phyloP scores from a whole-genome alignment of 2,113 vertebrate genomes.

The Cochlearius cochlearius region DNA sequence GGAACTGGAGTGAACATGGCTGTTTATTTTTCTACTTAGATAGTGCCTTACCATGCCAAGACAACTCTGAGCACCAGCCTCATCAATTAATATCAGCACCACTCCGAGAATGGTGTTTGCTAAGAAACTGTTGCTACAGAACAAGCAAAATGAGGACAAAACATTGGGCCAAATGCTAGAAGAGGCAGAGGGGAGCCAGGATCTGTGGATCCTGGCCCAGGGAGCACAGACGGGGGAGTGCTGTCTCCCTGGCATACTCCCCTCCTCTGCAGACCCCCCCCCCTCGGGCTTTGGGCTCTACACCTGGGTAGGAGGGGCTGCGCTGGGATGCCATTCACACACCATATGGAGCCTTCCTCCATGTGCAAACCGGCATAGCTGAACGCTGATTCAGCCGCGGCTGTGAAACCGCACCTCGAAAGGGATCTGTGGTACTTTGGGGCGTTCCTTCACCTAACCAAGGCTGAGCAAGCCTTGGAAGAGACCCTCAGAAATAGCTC shows the following conservation, averaged over 20 bases:
- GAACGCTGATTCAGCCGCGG: neutral
- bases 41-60: constrained; percentile 63
- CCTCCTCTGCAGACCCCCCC: neutral
- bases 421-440: neutral
- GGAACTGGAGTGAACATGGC: constrained; percentile 54
- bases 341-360: constrained; percentile 34
- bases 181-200: constrained; percentile 57
- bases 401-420: neutral
- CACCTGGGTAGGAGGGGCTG: constrained; percentile 32
- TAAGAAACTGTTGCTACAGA: constrained; percentile 73
- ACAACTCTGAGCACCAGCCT: constrained; percentile 69
- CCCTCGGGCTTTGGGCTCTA: neutral
- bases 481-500: neutral
- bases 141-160: constrained; percentile 70
- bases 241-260: constrained; percentile 41
- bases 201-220: constrained; percentile 57
- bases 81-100: constrained; percentile 71
- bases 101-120: constrained; percentile 68
- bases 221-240: constrained; percentile 44
- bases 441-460: neutral
- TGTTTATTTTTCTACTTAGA: constrained; percentile 71
- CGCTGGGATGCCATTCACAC: neutral
- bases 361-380: neutral
- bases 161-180: constrained; percentile 62
- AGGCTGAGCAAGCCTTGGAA: neutral